Evolutionary conservation across 2,888 invertebrate species (phyloP).

Genomic region (Muschampia staudingeri): DNA sequence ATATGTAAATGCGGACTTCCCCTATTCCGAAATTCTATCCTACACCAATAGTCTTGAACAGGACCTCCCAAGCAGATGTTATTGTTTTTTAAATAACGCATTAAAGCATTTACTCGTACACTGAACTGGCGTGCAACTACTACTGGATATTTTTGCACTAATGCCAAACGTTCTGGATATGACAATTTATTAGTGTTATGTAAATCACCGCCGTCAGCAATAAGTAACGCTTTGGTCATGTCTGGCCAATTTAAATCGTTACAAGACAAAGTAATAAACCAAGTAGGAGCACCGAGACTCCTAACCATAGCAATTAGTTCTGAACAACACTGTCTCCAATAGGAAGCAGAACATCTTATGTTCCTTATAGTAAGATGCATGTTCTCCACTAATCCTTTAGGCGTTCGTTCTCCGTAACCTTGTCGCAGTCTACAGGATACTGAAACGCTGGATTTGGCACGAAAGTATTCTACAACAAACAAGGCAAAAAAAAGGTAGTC

Average conservation of each 20-base stretch:
- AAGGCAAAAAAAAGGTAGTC: slow-evolving; percentile 73
- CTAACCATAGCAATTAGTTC: slow-evolving; percentile 13
- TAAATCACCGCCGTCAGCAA: slow-evolving; percentile 65
- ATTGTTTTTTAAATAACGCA: no score
- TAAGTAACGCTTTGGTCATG: slow-evolving; percentile 73
- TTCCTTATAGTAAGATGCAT: slow-evolving; percentile 69
- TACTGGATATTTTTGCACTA: no score
- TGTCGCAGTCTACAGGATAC: slow-evolving; percentile 71
- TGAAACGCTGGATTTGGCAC: slow-evolving; percentile 68
- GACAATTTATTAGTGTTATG: no score
- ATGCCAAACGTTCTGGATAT: no score
- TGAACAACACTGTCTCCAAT: not conserved
- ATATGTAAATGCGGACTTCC: no score
- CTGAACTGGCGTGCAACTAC: no score
- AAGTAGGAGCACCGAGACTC: not conserved
- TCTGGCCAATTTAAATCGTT: slow-evolving; percentile 70
- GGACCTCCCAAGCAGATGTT: no score
- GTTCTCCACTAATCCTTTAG: slow-evolving; percentile 66
- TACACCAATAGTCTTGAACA: no score
- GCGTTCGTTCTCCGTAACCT: slow-evolving; percentile 60
- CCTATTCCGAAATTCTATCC: no score
- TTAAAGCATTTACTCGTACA: no score
- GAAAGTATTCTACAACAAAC: slow-evolving; percentile 46
- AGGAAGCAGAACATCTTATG: slow-evolving; percentile 64
- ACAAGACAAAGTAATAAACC: not conserved